A percentile compares a stretch with the other conserved stretches of the same genome.
Evolutionary conservation across 2,797 vertebrate genomes (phyloP).

Genomic region (Lophotriccus pileatus): DNA sequence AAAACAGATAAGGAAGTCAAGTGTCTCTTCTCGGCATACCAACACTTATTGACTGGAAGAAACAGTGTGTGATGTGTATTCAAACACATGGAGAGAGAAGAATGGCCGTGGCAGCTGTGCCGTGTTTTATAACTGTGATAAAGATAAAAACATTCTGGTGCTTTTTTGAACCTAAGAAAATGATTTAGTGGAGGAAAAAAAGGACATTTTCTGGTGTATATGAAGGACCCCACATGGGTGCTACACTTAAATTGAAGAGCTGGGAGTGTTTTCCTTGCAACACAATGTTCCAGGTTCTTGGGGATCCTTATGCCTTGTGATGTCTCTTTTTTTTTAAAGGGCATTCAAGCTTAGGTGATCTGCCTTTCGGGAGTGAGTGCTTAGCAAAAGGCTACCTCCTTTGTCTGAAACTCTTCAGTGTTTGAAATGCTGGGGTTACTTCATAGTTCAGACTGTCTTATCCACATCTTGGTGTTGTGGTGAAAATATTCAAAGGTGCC

Average conservation of each 20-base stretch:
- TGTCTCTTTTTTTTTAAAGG: background rate
- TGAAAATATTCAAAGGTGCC: background rate
- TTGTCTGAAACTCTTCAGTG: background rate
- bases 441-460: background rate
- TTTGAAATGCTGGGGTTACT: background rate
- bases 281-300: rapidly evolving
- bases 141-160: background rate
- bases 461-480: rapidly evolving
- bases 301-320: background rate
- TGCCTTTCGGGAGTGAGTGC: background rate
- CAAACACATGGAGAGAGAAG: background rate
- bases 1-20: background rate
- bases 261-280: background rate
- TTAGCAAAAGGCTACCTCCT: background rate
- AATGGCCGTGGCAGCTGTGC: background rate
- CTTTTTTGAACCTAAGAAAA: background rate
- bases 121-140: background rate
- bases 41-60: background rate
- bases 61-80: background rate
- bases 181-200: background rate
- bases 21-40: background rate
- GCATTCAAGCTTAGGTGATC: background rate
- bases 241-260: background rate
- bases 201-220: background rate
- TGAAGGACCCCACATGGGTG: background rate